These are phyloP conservation scores for Orchestia grillus DNA, from an alignment of 1,140 invertebrate species.

Conservation along the genomic window DNA sequence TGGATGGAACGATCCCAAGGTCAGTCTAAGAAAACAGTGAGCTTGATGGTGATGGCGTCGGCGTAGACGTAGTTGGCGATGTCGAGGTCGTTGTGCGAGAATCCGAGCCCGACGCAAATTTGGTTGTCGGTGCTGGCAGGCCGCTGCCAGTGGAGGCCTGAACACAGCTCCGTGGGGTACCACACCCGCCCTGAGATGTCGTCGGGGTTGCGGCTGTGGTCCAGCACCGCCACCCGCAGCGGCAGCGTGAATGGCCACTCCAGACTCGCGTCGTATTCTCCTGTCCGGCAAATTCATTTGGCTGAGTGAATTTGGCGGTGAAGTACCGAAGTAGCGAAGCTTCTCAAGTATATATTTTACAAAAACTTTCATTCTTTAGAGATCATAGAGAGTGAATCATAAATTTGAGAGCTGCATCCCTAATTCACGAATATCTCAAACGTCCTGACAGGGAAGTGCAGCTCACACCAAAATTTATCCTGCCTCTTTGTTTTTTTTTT, in stretches of 20 bases:
- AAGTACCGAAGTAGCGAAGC: not conserved
- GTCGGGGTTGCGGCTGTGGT: slow-evolving; percentile 70
- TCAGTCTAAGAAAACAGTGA: slow-evolving; percentile 72
- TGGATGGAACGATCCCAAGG: not conserved
- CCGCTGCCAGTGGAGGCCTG: slow-evolving; percentile 72
- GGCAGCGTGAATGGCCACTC: slow-evolving; percentile 73
- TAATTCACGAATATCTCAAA: too few species aligned
- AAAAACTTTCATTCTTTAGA: too few species aligned
- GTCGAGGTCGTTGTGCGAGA: slow-evolving; percentile 71
- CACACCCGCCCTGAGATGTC: slow-evolving; percentile 73
- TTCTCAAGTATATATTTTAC: not conserved
- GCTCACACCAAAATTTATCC: too few species aligned
- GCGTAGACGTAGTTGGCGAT: slow-evolving; percentile 71
- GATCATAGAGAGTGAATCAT: too few species aligned
- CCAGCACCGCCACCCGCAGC: slow-evolving; percentile 71
- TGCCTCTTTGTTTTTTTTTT: too few species aligned
- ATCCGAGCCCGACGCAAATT: slow-evolving; percentile 73
- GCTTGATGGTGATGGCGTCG: slow-evolving; percentile 71
- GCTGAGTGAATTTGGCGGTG: not conserved
- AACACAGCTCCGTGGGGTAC: slow-evolving; percentile 73
- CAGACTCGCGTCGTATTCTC: slow-evolving; percentile 69
- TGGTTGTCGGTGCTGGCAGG: slow-evolving; percentile 72
- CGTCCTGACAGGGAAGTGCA: too few species aligned
- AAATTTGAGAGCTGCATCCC: too few species aligned
- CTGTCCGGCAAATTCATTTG: slow-evolving; percentile 58